Base-by-base conservation (phyloP, 2,797 vertebrate species). In the Gymnocypris eckloni region DNA sequence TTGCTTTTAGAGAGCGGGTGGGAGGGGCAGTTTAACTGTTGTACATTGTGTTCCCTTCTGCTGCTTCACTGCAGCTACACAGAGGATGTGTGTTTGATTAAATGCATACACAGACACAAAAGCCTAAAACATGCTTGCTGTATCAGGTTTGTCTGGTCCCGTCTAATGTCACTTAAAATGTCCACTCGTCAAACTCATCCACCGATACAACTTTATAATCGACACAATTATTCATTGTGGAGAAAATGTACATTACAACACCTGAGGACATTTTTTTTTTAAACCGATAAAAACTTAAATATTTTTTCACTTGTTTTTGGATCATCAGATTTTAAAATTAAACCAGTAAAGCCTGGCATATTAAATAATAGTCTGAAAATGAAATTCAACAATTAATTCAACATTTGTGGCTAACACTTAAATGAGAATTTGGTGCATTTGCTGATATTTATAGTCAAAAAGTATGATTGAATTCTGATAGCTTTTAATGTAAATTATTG, bases 11-110 rank as follows among this genome's bases (percentile, higher is more conserved):
- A 73, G 83, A 78, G 64, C 16, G 12, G 52, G n/a, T 54, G 20
- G 28, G 41, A 54, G 50, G 70, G 82, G n/a, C 41, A 28, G 39
- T 22, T 41, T 56, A 59, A 52, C 66, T 66, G 39, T 22, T 80
- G 90, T 84, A 89, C 90, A 89, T 89, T 89, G 72, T 90, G 88
- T 88, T 87, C 86, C 69, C 25, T 86, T 77, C 43, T 61, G 69
- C 87, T 81, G 66, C 71, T 64, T 75, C 59, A 37, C 15, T 64
- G 81, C 79, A 82, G 48, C 59, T 64, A 45, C 28, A 73, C 43
- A 66, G 41, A 64, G 33, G 18, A 52, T 84, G 54, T 67, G 59
- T 83, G 39, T 54, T 66, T 43, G 80, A 11, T 50, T 50, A 41
- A 43, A 61, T 52, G 22, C 16, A 76, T 69, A 48, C 52, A 67